These are phyloP conservation scores for Acanthurus tractus DNA, from an alignment of 2,797 vertebrate genomes.

Conservation along the genomic window DNA sequence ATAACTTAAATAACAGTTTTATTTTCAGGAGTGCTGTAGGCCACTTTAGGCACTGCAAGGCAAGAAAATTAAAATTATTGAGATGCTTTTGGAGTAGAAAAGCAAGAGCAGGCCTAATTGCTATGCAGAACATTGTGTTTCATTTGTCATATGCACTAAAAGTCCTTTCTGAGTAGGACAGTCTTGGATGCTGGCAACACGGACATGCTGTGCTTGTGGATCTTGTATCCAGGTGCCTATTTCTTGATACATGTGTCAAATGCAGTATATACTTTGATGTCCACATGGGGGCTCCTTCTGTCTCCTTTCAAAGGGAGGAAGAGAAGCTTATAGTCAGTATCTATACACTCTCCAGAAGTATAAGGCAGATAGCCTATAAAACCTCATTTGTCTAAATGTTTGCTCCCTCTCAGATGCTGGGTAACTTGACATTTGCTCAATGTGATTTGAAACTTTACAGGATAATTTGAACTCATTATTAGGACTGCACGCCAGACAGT, in stretches of 20 bases:
- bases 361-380: slow-evolving; percentile 35
- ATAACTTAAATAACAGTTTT: slow-evolving; percentile 14
- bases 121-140: slow-evolving; percentile 41
- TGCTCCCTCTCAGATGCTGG: slow-evolving; percentile 13
- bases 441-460: background rate
- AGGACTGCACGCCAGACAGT: background rate
- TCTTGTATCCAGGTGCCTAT: slow-evolving; percentile 32
- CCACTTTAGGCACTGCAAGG: background rate
- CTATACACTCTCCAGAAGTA: slow-evolving; percentile 27
- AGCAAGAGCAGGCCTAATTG: slow-evolving; percentile 15
- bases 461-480: background rate
- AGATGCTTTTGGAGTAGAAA: slow-evolving; percentile 23
- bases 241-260: slow-evolving; percentile 54
- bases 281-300: slow-evolving; percentile 76
- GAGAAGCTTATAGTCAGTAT: slow-evolving; percentile 26
- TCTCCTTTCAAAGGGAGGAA: slow-evolving; percentile 7
- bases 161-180: slow-evolving; percentile 30
- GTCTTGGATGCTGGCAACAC: slow-evolving; percentile 46
- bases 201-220: slow-evolving; percentile 49
- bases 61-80: slow-evolving; percentile 9
- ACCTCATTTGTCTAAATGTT: slow-evolving; percentile 16
- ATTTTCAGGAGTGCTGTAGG: background rate
- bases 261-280: slow-evolving; percentile 57
- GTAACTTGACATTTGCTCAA: slow-evolving; percentile 3
- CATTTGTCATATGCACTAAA: slow-evolving; percentile 47